Base-by-base conservation (phyloP, 2,888 invertebrate genomes). In the Leptinotarsa haldemani region DNA sequence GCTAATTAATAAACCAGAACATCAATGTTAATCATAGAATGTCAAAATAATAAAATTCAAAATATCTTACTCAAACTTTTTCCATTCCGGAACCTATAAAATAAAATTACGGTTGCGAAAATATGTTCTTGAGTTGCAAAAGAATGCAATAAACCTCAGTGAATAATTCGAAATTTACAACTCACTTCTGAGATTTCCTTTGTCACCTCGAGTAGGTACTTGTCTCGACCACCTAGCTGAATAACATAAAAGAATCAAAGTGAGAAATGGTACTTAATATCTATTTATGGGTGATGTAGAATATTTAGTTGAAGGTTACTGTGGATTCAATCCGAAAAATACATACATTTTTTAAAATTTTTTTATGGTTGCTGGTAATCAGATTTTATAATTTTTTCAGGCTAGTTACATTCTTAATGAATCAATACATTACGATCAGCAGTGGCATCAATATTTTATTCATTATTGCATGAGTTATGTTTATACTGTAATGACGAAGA, bases 141-240 rank as follows among this genome's bases (percentile, higher is more conserved):
- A 56, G 15, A 13, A 25, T 61, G 30, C 30, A 61, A 61, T 30
- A 61, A 61, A 61, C 16, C 7, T 30, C 16, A 61, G n/a, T 25
- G 9, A 61, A 25, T 30, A 61, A 3, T n/a, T 30, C n/a, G 12
- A 30, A 15, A 30, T 61, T 61, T 61, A 61, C 30, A n/a, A 61
- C 61, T 61, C n/a, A 61, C 30, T 30, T 61, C 30, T 0, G n/a
- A 61, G 25, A 30, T 61, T 25, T 30, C n/a, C 61, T 61, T 61
- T 61, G 25, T 61, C 20, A n/a, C 25, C 16, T 61, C 30, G 61
- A 61, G 61, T 61, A 25, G 61, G 61, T 61, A 61, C 61, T 61
- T 30, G 61, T 16, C 61, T n/a, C 61, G 30, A 30, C 30, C 61
- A 61, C 61, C 61, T 61, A n/a, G 30, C 30, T 16, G 61, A 61